Evolutionary conservation across 2,113 vertebrate species (phyloP).

Genomic region (Ciconia maguari): DNA sequence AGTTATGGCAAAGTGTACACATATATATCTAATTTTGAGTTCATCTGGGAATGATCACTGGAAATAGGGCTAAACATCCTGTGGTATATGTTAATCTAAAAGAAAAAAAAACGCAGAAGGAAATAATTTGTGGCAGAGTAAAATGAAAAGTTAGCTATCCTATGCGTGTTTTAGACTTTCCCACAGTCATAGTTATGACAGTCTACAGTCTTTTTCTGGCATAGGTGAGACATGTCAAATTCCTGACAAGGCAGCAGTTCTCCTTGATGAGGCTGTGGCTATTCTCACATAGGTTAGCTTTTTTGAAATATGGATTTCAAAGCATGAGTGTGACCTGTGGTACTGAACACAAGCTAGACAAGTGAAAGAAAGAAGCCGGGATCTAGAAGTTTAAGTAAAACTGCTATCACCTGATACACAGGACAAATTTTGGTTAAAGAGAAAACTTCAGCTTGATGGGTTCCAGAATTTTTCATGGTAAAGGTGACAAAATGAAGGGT

Average conservation of each 20-base stretch:
- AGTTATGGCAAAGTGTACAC: not conserved
- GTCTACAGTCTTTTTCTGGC: not conserved
- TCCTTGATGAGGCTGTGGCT: not conserved
- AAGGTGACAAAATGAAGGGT: not conserved
- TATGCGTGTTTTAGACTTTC: not conserved
- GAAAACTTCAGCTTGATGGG: not conserved
- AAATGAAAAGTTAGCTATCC: not conserved
- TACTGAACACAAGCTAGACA: not conserved
- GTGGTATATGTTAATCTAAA: not conserved
- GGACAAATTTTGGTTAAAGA: not conserved
- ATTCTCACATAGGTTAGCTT: not conserved
- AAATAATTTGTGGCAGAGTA: conserved; percentile 27
- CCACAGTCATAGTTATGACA: not conserved
- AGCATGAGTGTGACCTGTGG: not conserved
- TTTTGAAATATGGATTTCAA: not conserved
- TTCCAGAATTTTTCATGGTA: not conserved
- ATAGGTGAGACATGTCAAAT: not conserved
- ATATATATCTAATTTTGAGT: not conserved
- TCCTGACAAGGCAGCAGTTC: not conserved
- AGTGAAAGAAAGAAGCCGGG: not conserved
- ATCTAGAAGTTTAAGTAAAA: not conserved
- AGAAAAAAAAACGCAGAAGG: not conserved
- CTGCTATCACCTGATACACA: not conserved
- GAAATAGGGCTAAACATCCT: not conserved
- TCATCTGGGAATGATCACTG: conserved; percentile 10